Percentiles rank a stretch among this genome's conserved stretches.
Evolutionary conservation across 2,797 vertebrate genomes (phyloP).

Genomic region (Sebastes variabilis): DNA sequence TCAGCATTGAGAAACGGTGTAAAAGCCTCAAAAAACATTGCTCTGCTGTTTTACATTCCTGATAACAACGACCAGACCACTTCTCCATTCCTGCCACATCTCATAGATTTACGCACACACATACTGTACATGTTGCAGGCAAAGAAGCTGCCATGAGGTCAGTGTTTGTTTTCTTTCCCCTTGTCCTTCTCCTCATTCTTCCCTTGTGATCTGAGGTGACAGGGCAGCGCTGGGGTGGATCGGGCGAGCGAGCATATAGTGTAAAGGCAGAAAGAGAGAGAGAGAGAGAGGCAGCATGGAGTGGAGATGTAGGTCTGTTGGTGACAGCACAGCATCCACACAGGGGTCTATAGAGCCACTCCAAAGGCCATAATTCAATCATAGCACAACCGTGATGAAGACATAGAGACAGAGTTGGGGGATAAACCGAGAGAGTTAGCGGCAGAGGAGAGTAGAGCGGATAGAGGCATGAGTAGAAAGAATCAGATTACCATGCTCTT

Average conservation of each 20-base stretch:
- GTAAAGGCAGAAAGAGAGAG: conserved; percentile 31
- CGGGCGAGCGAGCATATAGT: conserved; percentile 29
- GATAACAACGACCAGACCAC: not conserved
- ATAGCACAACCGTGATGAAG: conserved; percentile 66
- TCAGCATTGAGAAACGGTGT: not conserved
- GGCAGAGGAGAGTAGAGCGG: conserved; percentile 45
- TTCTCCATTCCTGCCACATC: conserved; percentile 11
- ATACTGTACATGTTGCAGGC: conserved; percentile 14
- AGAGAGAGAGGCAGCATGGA: conserved; percentile 35
- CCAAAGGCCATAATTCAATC: conserved; percentile 79
- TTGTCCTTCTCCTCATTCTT: conserved; percentile 21
- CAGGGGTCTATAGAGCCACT: conserved; percentile 52
- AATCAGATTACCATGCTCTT: conserved; percentile 78
- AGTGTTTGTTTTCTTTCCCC: conserved; percentile 60
- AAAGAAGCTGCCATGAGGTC: conserved; percentile 67
- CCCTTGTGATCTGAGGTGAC: conserved; percentile 75
- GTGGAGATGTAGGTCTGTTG: conserved; percentile 47
- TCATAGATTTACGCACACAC: not conserved
- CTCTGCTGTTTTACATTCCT: not conserved
- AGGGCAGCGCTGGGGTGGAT: conserved; percentile 55
- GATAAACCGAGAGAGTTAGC: conserved; percentile 43
- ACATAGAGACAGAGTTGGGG: conserved; percentile 53
- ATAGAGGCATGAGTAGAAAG: conserved; percentile 66
- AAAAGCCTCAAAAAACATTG: not conserved
- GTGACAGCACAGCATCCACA: conserved; percentile 57